Base-by-base conservation (phyloP, 1,140 invertebrate species). In the Neodiprion lecontei region DNA sequence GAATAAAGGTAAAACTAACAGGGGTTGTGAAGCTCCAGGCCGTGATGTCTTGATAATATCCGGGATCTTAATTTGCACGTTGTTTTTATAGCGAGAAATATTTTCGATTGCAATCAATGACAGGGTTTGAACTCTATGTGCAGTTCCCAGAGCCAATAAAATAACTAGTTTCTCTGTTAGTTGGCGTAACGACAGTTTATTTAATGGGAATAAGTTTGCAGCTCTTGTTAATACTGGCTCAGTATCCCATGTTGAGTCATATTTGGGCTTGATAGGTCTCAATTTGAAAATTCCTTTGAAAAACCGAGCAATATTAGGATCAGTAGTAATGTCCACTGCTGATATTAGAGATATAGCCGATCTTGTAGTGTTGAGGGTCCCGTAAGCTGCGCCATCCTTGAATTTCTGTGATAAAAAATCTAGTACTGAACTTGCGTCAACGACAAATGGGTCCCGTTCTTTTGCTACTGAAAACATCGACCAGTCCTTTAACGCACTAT, bases 401-500 rank as follows among this genome's bases (percentile, higher is more conserved):
- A 80, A 81, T 71, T 75, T 77, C 69, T 48, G 70, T 1, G 75
- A 74, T 49, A 81, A 69, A 69, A 78, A 82, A 47, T 12, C 47
- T 67, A 81, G 72, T 49, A 79, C 70, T 10, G 76, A 23, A 8
- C 72, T 66, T n/a, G 67, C 66, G 21, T 73, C 61, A 47, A 68
- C 50, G 12, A 74, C 61, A 21, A 81, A 74, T 3, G 76, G 76
- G 75, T 80, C 69, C 9, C 78, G 67, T 12, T 76, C 78, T 48
- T 81, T 61, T 47, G 28, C 61, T 14, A 28, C 1, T 76, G 83
- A 84, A 76, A 83, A 86, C 0, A 69, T 4, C 79, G 82, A 83
- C 84, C 82, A 87, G 14, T 70, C 49, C 69, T 81, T 82, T 4
- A 81, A 73, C 12, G 78, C 75, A 0, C 69, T 68, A 23, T 80